Base-by-base conservation (phyloP, 2,113 vertebrate genomes). In the Sakesphorus luctuosus region DNA sequence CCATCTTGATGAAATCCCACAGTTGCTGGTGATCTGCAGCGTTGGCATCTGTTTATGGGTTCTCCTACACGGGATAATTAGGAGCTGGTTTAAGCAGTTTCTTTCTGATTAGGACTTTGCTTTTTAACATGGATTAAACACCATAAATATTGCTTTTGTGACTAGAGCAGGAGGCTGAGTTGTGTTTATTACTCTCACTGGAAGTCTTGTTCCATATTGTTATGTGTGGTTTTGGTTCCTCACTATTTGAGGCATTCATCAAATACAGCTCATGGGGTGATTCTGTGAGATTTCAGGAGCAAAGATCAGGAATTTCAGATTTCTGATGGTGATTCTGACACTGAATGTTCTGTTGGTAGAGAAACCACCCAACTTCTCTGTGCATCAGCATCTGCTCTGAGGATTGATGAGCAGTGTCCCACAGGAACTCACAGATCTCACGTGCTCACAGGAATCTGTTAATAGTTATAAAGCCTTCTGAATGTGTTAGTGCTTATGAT, bases 1-100 rank as follows among this genome's bases (percentile, higher is more conserved):
- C 90, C 69, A 73, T 95, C 88, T 90, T 87, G 66, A 46, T 87
- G 89, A 90, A 93, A 94, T 91, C 49, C 94, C 38, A 3, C 40
- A 11, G 75, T 62, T 90, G 9, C 91, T 83, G 56, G 94, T 92
- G 96, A 94, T 93, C 94, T 77, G 74, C 73, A 66, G 26, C 52
- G 68, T 89, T 96, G 94, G 93, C 24, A 52, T 87, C 63, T 86
- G 74, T 96, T 74, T 55, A 31, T 52, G 18, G 53, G 35, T 35
- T 78, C 79, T 84, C 38, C 44, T 84, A 56, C 53, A 13, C 2
- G 65, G 83, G 79, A 55, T 40, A 90, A 73, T 82, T 79, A 84
- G 26, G 67, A 95, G 33, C 87, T 80, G 86, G 93, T 92, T 89
- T 56, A 66, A 94, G 59, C 47, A 21, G 18, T 52, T 77, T 67